phyloP scores from a whole-genome alignment of 1,140 invertebrate species.

The Sycobia sp. region DNA sequence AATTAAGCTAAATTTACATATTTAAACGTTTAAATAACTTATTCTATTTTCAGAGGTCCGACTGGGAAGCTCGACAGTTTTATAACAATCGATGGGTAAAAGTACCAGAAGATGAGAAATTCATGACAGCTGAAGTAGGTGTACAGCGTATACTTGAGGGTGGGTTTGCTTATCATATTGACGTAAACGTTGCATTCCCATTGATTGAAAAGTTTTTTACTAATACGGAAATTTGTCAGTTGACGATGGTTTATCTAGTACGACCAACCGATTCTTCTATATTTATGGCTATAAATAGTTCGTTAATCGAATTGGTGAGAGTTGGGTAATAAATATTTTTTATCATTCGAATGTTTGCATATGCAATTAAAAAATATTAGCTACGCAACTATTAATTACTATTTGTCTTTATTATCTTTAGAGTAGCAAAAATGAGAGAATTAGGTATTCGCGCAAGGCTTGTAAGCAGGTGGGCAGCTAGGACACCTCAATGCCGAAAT shows the following conservation, averaged over 20 bases:
- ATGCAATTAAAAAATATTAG: slow-evolving; percentile 27
- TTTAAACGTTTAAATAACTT: not conserved
- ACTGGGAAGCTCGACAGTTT: slow-evolving; percentile 33
- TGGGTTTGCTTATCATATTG: slow-evolving; percentile 39
- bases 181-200: slow-evolving; percentile 37
- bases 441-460: slow-evolving; percentile 41
- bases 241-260: slow-evolving; percentile 37
- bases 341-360: not conserved
- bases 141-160: slow-evolving; percentile 29
- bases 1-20: slow-evolving; percentile 12
- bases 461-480: slow-evolving; percentile 43
- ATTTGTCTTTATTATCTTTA: not conserved
- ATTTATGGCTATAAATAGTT: slow-evolving; percentile 35
- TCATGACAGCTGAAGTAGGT: slow-evolving; percentile 23
- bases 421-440: slow-evolving; percentile 40
- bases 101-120: slow-evolving; percentile 34
- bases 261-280: slow-evolving; percentile 33
- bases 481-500: slow-evolving; percentile 40
- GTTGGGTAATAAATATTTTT: slow-evolving; percentile 34
- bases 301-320: slow-evolving; percentile 38
- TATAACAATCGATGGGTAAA: slow-evolving; percentile 27
- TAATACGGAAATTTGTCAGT: slow-evolving; percentile 40
- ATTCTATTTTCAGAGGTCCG: slow-evolving; percentile 29
- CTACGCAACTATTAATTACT: slow-evolving; percentile 14
- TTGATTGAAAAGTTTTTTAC: slow-evolving; percentile 39